Evolutionary conservation across 2,888 invertebrate genomes (phyloP), one percentile per base, ranked within the genome.

Genomic region (Zaprionus bogoriensis): DNA sequence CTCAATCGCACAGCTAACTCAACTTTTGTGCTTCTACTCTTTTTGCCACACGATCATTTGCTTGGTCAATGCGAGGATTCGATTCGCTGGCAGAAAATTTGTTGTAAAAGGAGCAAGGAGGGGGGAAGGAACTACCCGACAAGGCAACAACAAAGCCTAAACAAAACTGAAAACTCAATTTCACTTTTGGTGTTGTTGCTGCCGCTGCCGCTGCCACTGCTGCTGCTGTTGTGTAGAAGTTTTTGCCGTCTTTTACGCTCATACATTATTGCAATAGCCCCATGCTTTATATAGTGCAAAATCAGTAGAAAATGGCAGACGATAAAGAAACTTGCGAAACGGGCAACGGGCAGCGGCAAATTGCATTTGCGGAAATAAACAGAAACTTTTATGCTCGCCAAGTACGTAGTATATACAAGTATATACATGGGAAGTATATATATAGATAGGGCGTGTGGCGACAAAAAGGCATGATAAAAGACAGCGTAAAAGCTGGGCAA

Each of bases 361-460:
- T 83, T 83, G 83, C 83, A 80, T 83, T 83, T 80, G 77, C 70
- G 81, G 77, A 86, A 83, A 83, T 81, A 83, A 86, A 86, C 83
- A 86, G 72, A 83, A 83, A 83, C 70, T 86, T 83, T 74, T 77
- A 71, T 69, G 64, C 67, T 63, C 60, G 64, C 42, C 58, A 66
- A 66, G 64, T 63, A 72, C 45, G 41, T 52, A 51, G 51, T 48
- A 45, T 32, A 28, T 19, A 41, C 10, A 55, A 27, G 52, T 36
- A 38, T 32, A 14, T 32, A 25, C 47, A 30, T 27, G 22, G 10
- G 14, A 3, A 44, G 53, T 44, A 28, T 62, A 9, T 52, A 45
- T 47, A 48, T 27, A 54, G 32, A 25, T 45, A 44, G 39, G 53
- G 46, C 57, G 45, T 50, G 57, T 20, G 41, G 22, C 61, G 50